Base-by-base conservation (phyloP, 37 sponge, comb jelly and placozoan genomes). In the Cladorhizidae sp. region DNA sequence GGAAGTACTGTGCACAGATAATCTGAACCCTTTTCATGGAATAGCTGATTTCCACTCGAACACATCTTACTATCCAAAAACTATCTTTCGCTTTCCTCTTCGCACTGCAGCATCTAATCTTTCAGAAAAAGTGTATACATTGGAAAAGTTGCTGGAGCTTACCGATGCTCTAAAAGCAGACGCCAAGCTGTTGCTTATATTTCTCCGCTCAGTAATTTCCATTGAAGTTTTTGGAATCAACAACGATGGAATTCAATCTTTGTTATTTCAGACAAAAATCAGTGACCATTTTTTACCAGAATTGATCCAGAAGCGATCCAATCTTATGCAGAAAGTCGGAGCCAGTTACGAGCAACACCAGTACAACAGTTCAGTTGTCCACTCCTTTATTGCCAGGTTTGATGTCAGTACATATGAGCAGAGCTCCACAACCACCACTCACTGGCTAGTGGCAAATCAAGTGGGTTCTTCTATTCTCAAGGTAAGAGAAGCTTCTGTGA, bases 81-180 rank as follows among this genome's bases (percentile, higher is more conserved):
- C 94, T 6, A 37, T 93, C 31, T 90, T 93, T 83, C 87, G 94
- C 0, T 90, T 93, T 68, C 94, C 94, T 22, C 78, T 93, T 20
- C 87, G 91, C 12, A 90, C 63, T 45, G 41, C 18, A 35, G 17
- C 33, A 23, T 80, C 80, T 33, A 67, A 75, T 67, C 74, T 90
- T 5, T 86, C 87, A 12, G 42, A 82, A 12, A 68, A 86, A 12
- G 1, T 64, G 5, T 83, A 86, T 49, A 56, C 56, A 26, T 2
- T 82, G 11, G 68, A 78, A 31, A 82, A 67, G 33, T 7, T 86
- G 1, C 35, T 43, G 2, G 50, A 82, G 25, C 78, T 91, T 33
- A 57, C 62, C 0, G 38, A 40, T 29, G 79, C 63, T 25, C 55
- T 91, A 0, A 81, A 35, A 72, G 70, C 51, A 59, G 83, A 78